A percentile compares a stretch with the other conserved stretches of the same genome.
Conservation (phyloP, 2,113 vertebrate genomes). For the Camelus dromedarius region DNA sequence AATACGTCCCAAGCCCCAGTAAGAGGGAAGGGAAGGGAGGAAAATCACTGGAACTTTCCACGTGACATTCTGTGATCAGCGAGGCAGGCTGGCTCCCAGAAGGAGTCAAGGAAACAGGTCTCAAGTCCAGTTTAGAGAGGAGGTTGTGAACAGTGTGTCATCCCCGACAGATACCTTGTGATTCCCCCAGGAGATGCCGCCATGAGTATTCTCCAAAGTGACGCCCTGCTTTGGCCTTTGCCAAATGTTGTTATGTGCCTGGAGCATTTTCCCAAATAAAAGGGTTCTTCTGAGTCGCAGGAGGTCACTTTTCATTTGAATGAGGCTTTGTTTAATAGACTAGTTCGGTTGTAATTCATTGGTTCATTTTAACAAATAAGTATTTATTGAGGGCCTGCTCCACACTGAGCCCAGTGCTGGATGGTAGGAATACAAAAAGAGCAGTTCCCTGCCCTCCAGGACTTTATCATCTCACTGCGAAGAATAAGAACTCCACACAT, state of each 20-base stretch:
- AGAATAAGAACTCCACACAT: constrained; percentile 67
- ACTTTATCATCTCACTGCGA: constrained; percentile 58
- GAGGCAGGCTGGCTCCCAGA: background rate
- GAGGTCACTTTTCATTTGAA: constrained; percentile 69
- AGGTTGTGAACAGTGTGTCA: background rate
- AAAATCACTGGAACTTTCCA: background rate
- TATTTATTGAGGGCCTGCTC: constrained; percentile 60
- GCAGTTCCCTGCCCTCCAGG: constrained; percentile 58
- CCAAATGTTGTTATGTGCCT: background rate
- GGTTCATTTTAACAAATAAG: constrained; percentile 45
- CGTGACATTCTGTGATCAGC: background rate
- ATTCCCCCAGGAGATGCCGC: background rate
- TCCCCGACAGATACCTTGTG: background rate
- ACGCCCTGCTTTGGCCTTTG: background rate
- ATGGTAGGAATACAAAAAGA: constrained; percentile 56
- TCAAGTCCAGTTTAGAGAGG: background rate
- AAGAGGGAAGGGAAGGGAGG: background rate
- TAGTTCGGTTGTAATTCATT: constrained; percentile 48
- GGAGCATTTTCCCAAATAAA: constrained; percentile 34
- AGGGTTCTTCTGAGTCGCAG: background rate
- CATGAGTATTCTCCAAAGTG: background rate
- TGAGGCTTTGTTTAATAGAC: constrained; percentile 44
- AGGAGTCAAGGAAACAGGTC: background rate
- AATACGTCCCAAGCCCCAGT: background rate
- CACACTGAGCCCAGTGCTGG: constrained; percentile 22